A percentile compares a stretch with the other conserved stretches of the same genome.
phyloP scores from a whole-genome alignment of 2,888 invertebrate species.

The Aphidoletes aphidimyza region DNA sequence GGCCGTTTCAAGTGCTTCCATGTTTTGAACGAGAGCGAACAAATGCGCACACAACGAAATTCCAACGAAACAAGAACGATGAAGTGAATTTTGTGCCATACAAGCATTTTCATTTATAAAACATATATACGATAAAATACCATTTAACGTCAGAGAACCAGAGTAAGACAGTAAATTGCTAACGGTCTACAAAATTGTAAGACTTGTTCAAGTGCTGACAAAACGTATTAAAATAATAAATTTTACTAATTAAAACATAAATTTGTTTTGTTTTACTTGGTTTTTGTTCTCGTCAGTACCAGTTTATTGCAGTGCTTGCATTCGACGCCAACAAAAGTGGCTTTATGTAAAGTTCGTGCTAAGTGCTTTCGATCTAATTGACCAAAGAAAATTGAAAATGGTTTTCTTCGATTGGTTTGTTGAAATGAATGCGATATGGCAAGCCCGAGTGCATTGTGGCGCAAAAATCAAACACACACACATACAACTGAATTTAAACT shows the following conservation, averaged over 20 bases:
- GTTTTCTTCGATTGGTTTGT: background rate
- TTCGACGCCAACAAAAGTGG: too few relatives aligned
- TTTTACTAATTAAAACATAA: constrained; percentile 34
- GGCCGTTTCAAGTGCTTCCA: background rate
- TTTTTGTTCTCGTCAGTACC: too few relatives aligned
- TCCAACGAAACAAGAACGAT: background rate
- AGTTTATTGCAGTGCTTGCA: too few relatives aligned
- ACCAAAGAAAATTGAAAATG: background rate
- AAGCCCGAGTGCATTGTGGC: background rate
- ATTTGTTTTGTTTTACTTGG: background rate
- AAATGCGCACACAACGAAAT: background rate
- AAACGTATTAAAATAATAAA: constrained; percentile 39
- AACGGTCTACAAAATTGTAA: background rate
- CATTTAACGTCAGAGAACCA: background rate
- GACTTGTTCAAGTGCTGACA: constrained; percentile 29
- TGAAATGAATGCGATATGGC: background rate
- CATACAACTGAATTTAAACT: background rate
- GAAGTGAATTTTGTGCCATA: background rate
- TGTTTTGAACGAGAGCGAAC: background rate
- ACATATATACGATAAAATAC: background rate
- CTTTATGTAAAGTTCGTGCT: background rate
- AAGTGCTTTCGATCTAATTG: constrained; percentile 20
- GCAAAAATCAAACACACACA: too few relatives aligned
- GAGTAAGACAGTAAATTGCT: background rate
- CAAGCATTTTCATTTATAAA: background rate